These are phyloP conservation scores for Pomacea maculata DNA, from an alignment of 1,140 invertebrate species.

Conservation along the genomic window DNA sequence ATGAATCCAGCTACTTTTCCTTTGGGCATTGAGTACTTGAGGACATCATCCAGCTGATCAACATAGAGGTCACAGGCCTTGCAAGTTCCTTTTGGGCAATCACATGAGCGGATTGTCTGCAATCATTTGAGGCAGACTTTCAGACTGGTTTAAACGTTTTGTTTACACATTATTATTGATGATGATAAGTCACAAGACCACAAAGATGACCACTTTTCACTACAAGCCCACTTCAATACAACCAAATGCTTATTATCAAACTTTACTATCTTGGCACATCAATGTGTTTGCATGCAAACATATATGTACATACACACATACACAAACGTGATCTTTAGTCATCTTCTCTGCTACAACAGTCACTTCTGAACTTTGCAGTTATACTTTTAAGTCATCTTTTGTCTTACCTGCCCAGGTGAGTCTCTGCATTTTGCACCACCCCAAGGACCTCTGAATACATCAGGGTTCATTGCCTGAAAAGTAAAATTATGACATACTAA, in stretches of 20 bases:
- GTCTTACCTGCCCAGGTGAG: slow-evolving; percentile 78
- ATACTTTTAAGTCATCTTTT: no score
- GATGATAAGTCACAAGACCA: no score
- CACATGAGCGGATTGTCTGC: slow-evolving; percentile 71
- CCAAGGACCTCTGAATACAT: slow-evolving; percentile 89
- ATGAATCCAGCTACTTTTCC: slow-evolving; percentile 86
- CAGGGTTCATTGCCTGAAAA: slow-evolving; percentile 84
- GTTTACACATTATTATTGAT: no score
- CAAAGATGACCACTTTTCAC: no score
- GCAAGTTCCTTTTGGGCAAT: slow-evolving; percentile 75
- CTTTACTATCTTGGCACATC: no score
- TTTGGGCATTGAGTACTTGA: slow-evolving; percentile 80
- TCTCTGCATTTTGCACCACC: slow-evolving; percentile 88
- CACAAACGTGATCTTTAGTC: neutral
- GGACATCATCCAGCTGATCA: slow-evolving; percentile 80
- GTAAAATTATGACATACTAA: neutral
- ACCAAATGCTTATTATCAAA: no score
- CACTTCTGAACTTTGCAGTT: no score
- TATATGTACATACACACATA: slow-evolving; percentile 3
- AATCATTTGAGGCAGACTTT: neutral
- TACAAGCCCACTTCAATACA: no score
- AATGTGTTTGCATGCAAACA: neutral
- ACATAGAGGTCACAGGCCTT: slow-evolving; percentile 81
- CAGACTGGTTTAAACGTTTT: neutral
- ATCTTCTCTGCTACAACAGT: no score